Evolutionary conservation across 2,888 invertebrate genomes (phyloP), one percentile per base, ranked within the genome.

Genomic region (Sinopyrophorus schimmeli): DNA sequence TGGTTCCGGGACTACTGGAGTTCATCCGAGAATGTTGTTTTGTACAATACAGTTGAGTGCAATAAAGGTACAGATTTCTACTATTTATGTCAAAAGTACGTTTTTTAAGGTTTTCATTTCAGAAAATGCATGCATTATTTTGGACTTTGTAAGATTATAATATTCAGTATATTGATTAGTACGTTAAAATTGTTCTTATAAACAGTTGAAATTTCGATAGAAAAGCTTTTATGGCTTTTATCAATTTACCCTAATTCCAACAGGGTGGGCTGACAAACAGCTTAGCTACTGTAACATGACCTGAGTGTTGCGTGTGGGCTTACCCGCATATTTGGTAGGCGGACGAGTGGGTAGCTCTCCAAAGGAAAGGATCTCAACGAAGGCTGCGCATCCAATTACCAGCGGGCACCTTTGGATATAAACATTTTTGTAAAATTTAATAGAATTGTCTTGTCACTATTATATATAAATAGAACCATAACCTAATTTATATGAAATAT

Each of bases 1-100:
- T 60, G 62, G 65, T 66, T 66, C 65, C 64, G 62, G 63, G 60
- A 62, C 60, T 60, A 60, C 59, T 54, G 61, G 61, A 61, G 60
- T 61, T 61, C 61, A 63, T 61, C 61, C 56, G 57, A 60, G 59
- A 61, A 61, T 57, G 62, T 58, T 60, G 41, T 47, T 52, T 40
- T 53, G 39, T 38, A 49, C 41, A 32, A 28, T 31, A 41, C 41
- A 27, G 32, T 43, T 34, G 30, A 18, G 30, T 48, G 47, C 30
- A 42, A 42, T 30, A 42, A 27, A 42, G 20, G 20, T 35, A 21
- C 34, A 28, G 41, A 35, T 42, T 48, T 48, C 30, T 37, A 20
- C 17, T 47, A 40, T 39, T 47, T 38, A 34, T n/a, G n/a, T n/a
- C n/a, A n/a, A n/a, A n/a, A n/a, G n/a, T n/a, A n/a, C n/a, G n/a